These are phyloP conservation scores for Nesoenas mayeri DNA, from an alignment of 2,113 vertebrate genomes.

Conservation along the genomic window DNA sequence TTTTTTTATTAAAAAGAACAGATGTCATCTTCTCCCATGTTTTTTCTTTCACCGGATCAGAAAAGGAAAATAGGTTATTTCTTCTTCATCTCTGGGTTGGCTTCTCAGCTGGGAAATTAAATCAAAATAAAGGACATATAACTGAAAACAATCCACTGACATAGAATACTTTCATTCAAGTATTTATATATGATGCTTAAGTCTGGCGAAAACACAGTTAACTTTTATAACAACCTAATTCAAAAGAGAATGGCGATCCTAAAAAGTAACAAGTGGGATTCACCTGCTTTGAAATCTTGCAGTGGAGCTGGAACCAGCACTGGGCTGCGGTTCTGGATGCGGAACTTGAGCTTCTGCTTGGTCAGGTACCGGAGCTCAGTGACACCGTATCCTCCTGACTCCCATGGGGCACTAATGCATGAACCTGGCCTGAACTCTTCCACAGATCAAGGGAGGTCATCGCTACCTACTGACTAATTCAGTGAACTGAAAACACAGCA, in stretches of 20 bases:
- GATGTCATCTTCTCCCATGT: neutral
- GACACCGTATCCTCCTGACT: neutral
- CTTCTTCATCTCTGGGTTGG: neutral
- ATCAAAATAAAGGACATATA: neutral
- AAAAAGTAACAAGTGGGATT: neutral
- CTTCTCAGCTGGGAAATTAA: neutral
- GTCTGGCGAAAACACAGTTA: neutral
- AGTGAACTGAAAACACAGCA: neutral
- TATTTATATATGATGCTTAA: neutral
- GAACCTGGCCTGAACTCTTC: conserved; percentile 8
- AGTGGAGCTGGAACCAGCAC: neutral
- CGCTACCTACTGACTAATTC: conserved; percentile 16
- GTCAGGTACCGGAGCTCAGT: neutral
- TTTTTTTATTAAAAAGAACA: neutral
- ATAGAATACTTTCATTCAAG: neutral
- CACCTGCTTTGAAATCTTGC: neutral
- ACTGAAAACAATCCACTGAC: neutral
- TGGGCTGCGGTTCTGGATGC: neutral
- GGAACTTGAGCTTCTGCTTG: neutral
- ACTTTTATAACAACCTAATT: neutral
- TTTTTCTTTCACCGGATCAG: neutral
- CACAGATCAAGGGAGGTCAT: neutral
- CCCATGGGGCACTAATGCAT: neutral
- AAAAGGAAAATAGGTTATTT: neutral
- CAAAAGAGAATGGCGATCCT: neutral